Conservation (phyloP, 2,888 invertebrate genomes). For the Byasa hedistus region DNA sequence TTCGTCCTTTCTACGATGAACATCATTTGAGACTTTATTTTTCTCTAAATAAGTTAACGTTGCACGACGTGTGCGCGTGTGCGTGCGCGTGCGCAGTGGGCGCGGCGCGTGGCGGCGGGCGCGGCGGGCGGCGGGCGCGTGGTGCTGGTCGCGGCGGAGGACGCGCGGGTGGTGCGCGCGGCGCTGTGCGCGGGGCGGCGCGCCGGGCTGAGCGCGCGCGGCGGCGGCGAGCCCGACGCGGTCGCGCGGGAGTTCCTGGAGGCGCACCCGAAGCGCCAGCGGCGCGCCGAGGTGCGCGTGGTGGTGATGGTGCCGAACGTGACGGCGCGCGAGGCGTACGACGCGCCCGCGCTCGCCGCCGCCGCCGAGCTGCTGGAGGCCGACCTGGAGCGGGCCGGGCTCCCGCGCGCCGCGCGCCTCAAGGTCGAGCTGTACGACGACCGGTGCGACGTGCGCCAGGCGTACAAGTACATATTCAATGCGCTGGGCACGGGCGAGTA, state of each 20-base stretch:
- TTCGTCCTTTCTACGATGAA: neutral
- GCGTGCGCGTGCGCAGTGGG: slow-evolving; percentile 53
- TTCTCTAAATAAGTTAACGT: neutral
- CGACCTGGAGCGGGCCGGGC: slow-evolving; percentile 36
- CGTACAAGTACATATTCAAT: slow-evolving; percentile 58
- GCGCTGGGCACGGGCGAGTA: slow-evolving; percentile 58
- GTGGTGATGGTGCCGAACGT: slow-evolving; percentile 46
- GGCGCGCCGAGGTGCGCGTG: slow-evolving; percentile 47
- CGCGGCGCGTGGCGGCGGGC: slow-evolving; percentile 42
- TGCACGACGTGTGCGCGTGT: too few relatives aligned
- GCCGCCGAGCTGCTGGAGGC: slow-evolving; percentile 59
- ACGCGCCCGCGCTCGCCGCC: slow-evolving; percentile 47
- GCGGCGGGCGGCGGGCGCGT: slow-evolving; percentile 81
- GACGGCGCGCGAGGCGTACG: slow-evolving; percentile 46
- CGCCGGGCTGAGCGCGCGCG: slow-evolving; percentile 75
- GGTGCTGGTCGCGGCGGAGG: slow-evolving; percentile 89
- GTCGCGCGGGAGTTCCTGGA: slow-evolving; percentile 43
- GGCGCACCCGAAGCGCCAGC: slow-evolving; percentile 40
- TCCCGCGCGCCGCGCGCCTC: slow-evolving; percentile 37
- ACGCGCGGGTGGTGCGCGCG: slow-evolving; percentile 84
- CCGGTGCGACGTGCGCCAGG: slow-evolving; percentile 56
- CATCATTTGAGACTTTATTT: too few relatives aligned
- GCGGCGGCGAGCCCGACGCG: slow-evolving; percentile 39
- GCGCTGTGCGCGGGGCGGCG: slow-evolving; percentile 91
- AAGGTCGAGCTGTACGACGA: slow-evolving; percentile 58